Conservation (phyloP, 1,140 invertebrate genomes). For the Pentalonia nigronervosa region DNA sequence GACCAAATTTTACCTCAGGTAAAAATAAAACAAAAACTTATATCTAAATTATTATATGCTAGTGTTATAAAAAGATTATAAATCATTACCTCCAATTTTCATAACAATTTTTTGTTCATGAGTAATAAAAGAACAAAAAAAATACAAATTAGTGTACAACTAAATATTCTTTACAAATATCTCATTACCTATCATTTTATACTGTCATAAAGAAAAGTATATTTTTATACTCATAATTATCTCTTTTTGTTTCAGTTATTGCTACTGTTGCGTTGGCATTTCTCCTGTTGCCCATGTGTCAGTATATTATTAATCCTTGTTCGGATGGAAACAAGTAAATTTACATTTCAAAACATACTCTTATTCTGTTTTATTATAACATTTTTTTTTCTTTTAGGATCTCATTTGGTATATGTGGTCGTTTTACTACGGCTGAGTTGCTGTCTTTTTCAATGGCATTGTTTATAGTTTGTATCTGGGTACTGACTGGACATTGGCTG, state of each 20-base stretch:
- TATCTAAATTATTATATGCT: not conserved
- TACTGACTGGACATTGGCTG: slow-evolving; percentile 95
- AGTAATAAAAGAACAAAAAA: not conserved
- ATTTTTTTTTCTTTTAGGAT: slow-evolving; percentile 68
- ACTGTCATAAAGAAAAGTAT: not conserved
- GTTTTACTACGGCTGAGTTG: slow-evolving; percentile 92
- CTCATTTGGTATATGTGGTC: slow-evolving; percentile 88
- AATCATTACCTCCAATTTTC: not conserved
- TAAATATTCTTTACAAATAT: not conserved
- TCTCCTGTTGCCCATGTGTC: slow-evolving; percentile 94
- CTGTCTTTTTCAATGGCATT: slow-evolving; percentile 91
- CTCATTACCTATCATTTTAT: not conserved
- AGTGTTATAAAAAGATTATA: not conserved
- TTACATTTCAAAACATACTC: not conserved
- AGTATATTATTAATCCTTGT: slow-evolving; percentile 90
- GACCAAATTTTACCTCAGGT: not conserved
- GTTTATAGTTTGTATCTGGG: slow-evolving; percentile 95
- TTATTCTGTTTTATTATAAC: not conserved
- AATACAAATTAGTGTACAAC: not conserved
- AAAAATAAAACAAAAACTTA: not conserved
- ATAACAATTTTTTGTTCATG: not conserved
- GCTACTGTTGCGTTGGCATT: slow-evolving; percentile 96
- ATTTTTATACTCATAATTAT: slow-evolving; percentile 26
- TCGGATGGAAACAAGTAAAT: slow-evolving; percentile 77
- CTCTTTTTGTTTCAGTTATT: slow-evolving; percentile 77